Percentiles rank a stretch among this genome's conserved stretches.
Conservation (phyloP, 2,888 invertebrate species). For the Imbricaverruca yamaguchii region DNA sequence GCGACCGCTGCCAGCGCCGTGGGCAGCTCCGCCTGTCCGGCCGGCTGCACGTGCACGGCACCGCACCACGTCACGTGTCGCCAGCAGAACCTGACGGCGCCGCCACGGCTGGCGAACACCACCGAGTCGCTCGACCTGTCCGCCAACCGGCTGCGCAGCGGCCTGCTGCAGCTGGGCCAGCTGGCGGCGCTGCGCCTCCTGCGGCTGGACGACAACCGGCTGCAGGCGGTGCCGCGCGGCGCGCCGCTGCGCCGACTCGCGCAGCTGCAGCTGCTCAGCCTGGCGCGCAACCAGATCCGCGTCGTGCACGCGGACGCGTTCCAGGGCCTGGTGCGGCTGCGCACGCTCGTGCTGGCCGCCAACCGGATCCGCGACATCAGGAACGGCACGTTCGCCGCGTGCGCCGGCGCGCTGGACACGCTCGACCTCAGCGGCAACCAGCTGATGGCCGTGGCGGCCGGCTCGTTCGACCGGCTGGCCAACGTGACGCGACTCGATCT, state of each 20-base stretch:
- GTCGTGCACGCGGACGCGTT: constrained; percentile 41
- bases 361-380: constrained; percentile 41
- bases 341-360: constrained; percentile 38
- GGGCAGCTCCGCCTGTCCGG: constrained; percentile 30
- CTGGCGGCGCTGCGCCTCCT: constrained; percentile 39
- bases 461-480: constrained; percentile 42
- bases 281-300: constrained; percentile 41
- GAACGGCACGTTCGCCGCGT: constrained; percentile 41
- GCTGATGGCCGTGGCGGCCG: constrained; percentile 39
- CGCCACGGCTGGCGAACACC: constrained; percentile 38
- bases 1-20: not conserved
- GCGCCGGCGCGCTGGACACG: constrained; percentile 37
- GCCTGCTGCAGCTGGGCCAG: constrained; percentile 37
- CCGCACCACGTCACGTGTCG: constrained; percentile 41
- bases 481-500: constrained; percentile 38
- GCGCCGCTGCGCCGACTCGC: constrained; percentile 40
- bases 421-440: constrained; percentile 41
- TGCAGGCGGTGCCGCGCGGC: constrained; percentile 39
- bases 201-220: constrained; percentile 41
- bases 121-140: constrained; percentile 40
- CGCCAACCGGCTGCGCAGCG: constrained; percentile 38
- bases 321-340: constrained; percentile 39
- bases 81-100: constrained; percentile 34
- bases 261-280: constrained; percentile 39
- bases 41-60: constrained; percentile 33